Evolutionary conservation across 2,113 vertebrate species (phyloP).

Genomic region (Athene cunicularia): DNA sequence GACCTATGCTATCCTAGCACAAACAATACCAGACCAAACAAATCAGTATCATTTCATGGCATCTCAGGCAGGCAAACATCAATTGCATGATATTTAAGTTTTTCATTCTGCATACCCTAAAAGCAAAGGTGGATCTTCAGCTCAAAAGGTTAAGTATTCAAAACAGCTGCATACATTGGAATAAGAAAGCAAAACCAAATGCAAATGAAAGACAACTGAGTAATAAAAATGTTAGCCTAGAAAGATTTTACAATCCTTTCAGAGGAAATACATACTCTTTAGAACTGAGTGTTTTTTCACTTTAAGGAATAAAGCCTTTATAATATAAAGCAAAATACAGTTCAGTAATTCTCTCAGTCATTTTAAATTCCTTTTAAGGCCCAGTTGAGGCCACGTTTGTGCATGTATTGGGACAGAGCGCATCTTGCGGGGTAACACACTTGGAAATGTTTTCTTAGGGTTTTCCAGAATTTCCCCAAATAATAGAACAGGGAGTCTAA

Average conservation of each 20-base stretch:
- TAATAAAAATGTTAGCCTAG: background rate
- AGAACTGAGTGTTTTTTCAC: background rate
- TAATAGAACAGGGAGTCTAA: background rate
- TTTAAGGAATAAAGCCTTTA: background rate
- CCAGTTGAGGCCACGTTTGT: background rate
- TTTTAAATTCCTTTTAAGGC: background rate
- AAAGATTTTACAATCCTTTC: background rate
- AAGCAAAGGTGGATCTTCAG: background rate
- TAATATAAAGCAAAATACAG: background rate
- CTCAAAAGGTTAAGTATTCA: background rate
- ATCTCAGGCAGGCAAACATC: background rate
- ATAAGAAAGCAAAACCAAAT: background rate
- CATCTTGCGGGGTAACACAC: background rate
- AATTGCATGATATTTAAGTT: background rate
- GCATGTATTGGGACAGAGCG: background rate
- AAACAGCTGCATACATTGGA: background rate
- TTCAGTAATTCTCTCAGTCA: background rate
- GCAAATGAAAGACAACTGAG: background rate
- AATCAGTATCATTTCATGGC: background rate
- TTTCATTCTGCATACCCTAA: background rate
- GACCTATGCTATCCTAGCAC: background rate
- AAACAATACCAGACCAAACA: background rate
- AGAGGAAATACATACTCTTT: background rate
- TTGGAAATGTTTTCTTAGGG: background rate
- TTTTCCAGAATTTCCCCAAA: background rate